Evolutionary conservation across 1,140 invertebrate genomes (phyloP), one percentile per base, ranked within the genome.

Genomic region (Formica exsecta): DNA sequence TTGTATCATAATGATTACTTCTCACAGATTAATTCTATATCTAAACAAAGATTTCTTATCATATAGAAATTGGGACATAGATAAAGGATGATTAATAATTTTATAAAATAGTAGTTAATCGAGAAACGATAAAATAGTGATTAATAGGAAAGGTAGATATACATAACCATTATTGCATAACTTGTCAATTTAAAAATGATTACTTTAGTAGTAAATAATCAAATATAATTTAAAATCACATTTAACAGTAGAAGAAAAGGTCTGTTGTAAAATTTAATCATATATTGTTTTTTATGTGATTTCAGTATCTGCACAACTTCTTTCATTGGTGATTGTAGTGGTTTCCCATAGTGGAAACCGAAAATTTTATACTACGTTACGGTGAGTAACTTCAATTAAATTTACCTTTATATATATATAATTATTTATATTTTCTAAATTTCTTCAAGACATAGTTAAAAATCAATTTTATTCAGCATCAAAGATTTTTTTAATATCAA

Each of bases 281-380:
- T 64, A 66, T 11, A 2, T 38, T 79, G 6, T 77, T 48, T 75
- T 22, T 22, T 22, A 22, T 79, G 48, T 51, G 36, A 44, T 90
- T 90, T 13, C 83, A 90, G 89, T 73, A 73, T 32, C 70, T 89
- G 51, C 64, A 70, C 57, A 73, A 62, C 70, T 32, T 85, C 59
- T 87, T 89, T 48, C 61, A 86, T 85, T 93, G 93, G 91, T 94
- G 92, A 94, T 93, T 87, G 79, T 90, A 80, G 88, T 89, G 90
- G 92, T 94, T 92, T 94, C 91, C 91, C 65, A 64, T 85, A 87
- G 80, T 71, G 92, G 92, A 93, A 94, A 92, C 91, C 91, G 90
- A 87, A 90, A 93, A 70, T 62, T 90, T 73, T 71, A 92, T 92
- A 92, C 84, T 93, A 92, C 83, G 89, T 79, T 89, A 94, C 91